These are phyloP conservation scores for Trachops cirrhosus DNA, from an alignment of 2,797 vertebrate species.

Conservation along the genomic window DNA sequence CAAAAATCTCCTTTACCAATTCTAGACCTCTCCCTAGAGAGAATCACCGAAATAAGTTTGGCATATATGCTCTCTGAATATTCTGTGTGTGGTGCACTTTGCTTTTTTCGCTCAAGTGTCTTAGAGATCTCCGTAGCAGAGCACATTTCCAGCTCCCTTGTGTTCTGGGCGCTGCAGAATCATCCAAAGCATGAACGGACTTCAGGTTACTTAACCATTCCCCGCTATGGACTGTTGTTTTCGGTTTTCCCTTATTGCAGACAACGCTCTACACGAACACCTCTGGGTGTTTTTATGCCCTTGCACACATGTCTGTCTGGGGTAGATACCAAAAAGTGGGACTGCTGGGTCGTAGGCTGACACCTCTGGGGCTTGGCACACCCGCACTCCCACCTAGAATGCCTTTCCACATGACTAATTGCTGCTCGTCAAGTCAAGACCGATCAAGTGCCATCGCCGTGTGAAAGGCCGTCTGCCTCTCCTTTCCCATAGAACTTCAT, in stretches of 20 bases:
- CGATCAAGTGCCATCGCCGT: neutral
- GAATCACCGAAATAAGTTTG: neutral
- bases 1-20: neutral
- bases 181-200: neutral
- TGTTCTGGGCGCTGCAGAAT: neutral
- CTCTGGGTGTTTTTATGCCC: neutral
- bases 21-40: neutral
- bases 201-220: neutral
- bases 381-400: neutral
- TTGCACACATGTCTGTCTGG: neutral
- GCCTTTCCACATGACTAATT: conserved; percentile 48
- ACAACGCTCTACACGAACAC: neutral
- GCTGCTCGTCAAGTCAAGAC: conserved; percentile 3
- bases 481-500: neutral
- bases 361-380: neutral
- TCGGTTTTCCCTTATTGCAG: neutral
- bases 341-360: neutral
- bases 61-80: neutral
- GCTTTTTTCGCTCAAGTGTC: neutral
- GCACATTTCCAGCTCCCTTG: neutral
- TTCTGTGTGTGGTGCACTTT: neutral
- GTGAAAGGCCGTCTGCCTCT: neutral
- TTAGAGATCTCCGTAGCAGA: neutral
- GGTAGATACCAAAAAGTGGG: neutral
- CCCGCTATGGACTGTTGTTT: neutral